A percentile compares a stretch with the other conserved stretches of the same genome.
Conservation (phyloP, 2,797 vertebrate genomes). For the Morus bassanus region DNA sequence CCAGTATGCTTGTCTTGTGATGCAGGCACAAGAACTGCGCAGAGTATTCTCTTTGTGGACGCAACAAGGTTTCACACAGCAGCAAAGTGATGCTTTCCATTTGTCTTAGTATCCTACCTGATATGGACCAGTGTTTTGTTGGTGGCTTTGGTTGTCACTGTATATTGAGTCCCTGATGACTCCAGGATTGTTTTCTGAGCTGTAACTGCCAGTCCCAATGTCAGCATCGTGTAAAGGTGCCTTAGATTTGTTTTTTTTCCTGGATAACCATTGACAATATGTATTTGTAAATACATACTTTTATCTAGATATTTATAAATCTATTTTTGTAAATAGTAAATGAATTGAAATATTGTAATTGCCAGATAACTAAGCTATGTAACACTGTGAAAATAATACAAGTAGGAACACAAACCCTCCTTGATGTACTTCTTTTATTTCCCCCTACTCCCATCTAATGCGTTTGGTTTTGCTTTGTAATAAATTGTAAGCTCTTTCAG, state of each 20-base stretch:
- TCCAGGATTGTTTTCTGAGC: neutral
- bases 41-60: neutral
- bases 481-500: neutral
- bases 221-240: neutral
- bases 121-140: neutral
- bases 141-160: neutral
- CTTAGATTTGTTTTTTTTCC: neutral
- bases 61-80: neutral
- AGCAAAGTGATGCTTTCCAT: neutral
- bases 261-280: neutral
- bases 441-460: neutral
- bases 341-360: neutral
- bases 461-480: neutral
- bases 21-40: accelerated
- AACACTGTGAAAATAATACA: neutral
- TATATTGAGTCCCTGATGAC: neutral
- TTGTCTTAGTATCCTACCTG: neutral
- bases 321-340: neutral
- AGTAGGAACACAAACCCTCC: neutral
- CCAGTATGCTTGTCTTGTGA: too few species aligned
- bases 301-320: neutral
- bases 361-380: neutral
- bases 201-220: neutral
- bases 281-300: neutral
- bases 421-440: neutral